Conservation (phyloP, 1,140 invertebrate species). For the Zaprionus ornatus region DNA sequence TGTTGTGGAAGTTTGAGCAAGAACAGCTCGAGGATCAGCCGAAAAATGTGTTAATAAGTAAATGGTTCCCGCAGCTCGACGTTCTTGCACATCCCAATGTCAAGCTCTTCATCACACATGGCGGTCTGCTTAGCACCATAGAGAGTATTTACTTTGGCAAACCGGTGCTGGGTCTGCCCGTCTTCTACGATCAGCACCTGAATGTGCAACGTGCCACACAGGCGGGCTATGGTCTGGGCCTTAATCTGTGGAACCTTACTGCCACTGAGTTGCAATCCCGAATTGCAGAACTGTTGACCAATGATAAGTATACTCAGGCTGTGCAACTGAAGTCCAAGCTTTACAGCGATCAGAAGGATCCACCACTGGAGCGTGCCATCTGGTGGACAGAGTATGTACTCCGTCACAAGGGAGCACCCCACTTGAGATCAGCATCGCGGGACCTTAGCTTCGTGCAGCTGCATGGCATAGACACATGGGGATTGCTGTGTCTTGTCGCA, state of each 20-base stretch:
- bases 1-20: conserved; percentile 86
- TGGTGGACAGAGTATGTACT: conserved; percentile 90
- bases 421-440: conserved; percentile 58
- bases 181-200: conserved; percentile 87
- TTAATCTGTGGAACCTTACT: conserved; percentile 45
- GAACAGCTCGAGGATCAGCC: conserved; percentile 85
- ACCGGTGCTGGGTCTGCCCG: conserved; percentile 89
- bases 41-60: conserved; percentile 86
- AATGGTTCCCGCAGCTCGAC: conserved; percentile 90
- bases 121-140: conserved; percentile 88
- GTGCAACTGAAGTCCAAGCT: conserved; percentile 50
- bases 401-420: conserved; percentile 83
- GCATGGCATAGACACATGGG: conserved; percentile 85
- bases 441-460: conserved; percentile 82
- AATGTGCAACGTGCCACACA: conserved; percentile 85
- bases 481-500: conserved; percentile 19
- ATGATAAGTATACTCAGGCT: conserved; percentile 46
- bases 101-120: conserved; percentile 89
- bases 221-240: conserved; percentile 84
- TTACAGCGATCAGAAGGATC: conserved; percentile 86
- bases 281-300: conserved; percentile 48
- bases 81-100: conserved; percentile 89
- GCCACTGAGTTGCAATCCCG: conserved; percentile 22
- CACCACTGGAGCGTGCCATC: conserved; percentile 87
- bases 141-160: conserved; percentile 89